Conservation (phyloP, 2,888 invertebrate species). For the Zhuqinia jingwanae region DNA sequence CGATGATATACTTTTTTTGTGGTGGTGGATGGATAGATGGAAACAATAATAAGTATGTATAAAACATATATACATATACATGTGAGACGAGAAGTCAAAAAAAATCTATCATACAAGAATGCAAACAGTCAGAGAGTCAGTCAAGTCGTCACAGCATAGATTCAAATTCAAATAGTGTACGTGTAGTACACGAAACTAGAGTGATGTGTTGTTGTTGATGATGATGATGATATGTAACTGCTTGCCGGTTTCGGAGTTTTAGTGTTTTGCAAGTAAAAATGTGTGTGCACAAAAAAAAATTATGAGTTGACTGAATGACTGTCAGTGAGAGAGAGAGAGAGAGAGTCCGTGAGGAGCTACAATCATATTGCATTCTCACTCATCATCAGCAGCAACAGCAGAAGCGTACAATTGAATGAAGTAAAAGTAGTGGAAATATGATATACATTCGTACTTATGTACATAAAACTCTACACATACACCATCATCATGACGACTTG, state of each 20-base stretch:
- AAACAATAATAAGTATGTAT: slow-evolving; percentile 13
- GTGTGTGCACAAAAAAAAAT: slow-evolving; percentile 50
- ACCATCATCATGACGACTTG: not conserved
- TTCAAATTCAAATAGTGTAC: too few relatives aligned
- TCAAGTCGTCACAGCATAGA: too few relatives aligned
- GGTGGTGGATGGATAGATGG: slow-evolving; percentile 8
- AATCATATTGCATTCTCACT: slow-evolving; percentile 27
- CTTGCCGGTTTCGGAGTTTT: slow-evolving; percentile 35
- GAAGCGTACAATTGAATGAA: slow-evolving; percentile 35
- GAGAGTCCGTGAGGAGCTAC: slow-evolving; percentile 30
- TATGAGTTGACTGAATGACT: slow-evolving; percentile 60
- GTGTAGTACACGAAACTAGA: too few relatives aligned
- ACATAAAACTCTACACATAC: not conserved
- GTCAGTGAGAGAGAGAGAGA: too few relatives aligned
- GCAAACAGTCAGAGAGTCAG: too few relatives aligned
- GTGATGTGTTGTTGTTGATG: too few relatives aligned
- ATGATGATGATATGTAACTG: slow-evolving; percentile 4
- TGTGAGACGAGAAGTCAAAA: not conserved
- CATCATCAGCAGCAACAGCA: slow-evolving; percentile 1
- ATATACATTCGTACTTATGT: too few relatives aligned
- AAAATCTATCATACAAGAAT: not conserved
- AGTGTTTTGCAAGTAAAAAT: slow-evolving; percentile 26
- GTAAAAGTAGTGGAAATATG: slow-evolving; percentile 18
- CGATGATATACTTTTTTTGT: slow-evolving; percentile 42
- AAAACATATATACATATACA: not conserved